Percentiles rank a stretch among this genome's conserved stretches.
These are phyloP conservation scores for Campoplex nolae DNA, from an alignment of 2,888 invertebrate species.

Conservation along the genomic window DNA sequence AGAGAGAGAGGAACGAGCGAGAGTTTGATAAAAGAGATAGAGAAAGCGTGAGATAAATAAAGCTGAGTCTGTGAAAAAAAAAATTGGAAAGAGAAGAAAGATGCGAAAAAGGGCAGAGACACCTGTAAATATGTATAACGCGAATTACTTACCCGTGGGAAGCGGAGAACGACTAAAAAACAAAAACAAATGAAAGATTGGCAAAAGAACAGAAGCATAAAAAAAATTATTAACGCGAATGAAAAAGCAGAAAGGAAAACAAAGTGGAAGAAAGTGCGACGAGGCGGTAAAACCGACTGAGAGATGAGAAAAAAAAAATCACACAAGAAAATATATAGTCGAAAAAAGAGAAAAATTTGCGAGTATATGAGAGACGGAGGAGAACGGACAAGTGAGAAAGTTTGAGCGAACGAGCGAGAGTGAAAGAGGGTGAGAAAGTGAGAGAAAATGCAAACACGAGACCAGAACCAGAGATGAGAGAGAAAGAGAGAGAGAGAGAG, in stretches of 20 bases:
- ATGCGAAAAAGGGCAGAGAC: slow-evolving; percentile 71
- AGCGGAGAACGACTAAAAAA: slow-evolving; percentile 52
- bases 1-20: slow-evolving; percentile 39
- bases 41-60: slow-evolving; percentile 29
- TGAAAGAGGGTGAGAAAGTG: slow-evolving; percentile 56
- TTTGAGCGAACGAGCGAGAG: slow-evolving; percentile 61
- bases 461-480: slow-evolving; percentile 46
- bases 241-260: slow-evolving; percentile 21
- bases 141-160: slow-evolving; percentile 67
- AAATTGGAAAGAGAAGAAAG: slow-evolving; percentile 47
- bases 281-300: slow-evolving; percentile 32
- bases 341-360: slow-evolving; percentile 40
- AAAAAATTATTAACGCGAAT: slow-evolving; percentile 47
- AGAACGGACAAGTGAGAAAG: slow-evolving; percentile 45
- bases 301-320: slow-evolving; percentile 27
- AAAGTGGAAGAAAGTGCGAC: slow-evolving; percentile 41
- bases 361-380: slow-evolving; percentile 19
- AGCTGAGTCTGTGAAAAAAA: slow-evolving; percentile 54
- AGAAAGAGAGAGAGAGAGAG: slow-evolving; percentile 53
- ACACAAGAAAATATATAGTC: slow-evolving; percentile 35
- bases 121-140: slow-evolving; percentile 81
- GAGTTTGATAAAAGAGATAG: slow-evolving; percentile 45
- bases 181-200: slow-evolving; percentile 36
- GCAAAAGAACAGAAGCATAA: slow-evolving; percentile 37
- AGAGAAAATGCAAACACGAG: slow-evolving; percentile 57